Base-by-base conservation (phyloP, 2,797 vertebrate genomes). In the Gymnothorax javanicus region DNA sequence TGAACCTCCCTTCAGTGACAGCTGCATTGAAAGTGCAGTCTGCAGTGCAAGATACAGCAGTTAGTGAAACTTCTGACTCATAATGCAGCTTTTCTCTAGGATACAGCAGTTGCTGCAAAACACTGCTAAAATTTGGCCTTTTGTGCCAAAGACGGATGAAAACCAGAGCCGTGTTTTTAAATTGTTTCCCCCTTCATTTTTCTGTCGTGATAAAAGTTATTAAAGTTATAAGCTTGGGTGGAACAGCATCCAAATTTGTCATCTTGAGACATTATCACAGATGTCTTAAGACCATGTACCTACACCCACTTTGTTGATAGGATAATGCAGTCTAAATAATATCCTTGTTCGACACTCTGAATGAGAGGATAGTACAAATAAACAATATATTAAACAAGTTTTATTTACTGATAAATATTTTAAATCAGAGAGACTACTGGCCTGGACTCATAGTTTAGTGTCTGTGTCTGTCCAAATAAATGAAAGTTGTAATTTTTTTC, bases 1-100 rank as follows among this genome's bases (percentile, higher is more conserved):
- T 57, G 88, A 85, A 82, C 71, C 64, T 75, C 71, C 82, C 75
- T 83, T 56, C 27, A 20, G 81, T 52, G 87, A 83, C 84, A 75
- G 85, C 67, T 83, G 79, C 84, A 60, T 79, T 60, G 62, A 27
- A 69, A 67, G 64, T 58, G 77, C 50, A 50, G 59, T 43, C 2
- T 43, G 33, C 33, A 43, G 33, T 43, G 33, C 33, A 43, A 43
- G 33, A 43, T 43, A 25, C 20, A 64, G 84, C 20, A 56, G 84
- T 25, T 9, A 85, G 64, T 43, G 13, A 84, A 71, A 33, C 23
- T n/a, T 59, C 81, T 6, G 81, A n/a, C 56, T 54, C 75, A 2
- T 20, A n/a, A 20, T 23, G 43, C 3, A 54, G 23, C 75, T 23
- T 11, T 54, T 17, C 17, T 17, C 50, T 56, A 20, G 50, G 50